Base-by-base conservation (phyloP, 2,888 invertebrate species). In the Autographa gamma region DNA sequence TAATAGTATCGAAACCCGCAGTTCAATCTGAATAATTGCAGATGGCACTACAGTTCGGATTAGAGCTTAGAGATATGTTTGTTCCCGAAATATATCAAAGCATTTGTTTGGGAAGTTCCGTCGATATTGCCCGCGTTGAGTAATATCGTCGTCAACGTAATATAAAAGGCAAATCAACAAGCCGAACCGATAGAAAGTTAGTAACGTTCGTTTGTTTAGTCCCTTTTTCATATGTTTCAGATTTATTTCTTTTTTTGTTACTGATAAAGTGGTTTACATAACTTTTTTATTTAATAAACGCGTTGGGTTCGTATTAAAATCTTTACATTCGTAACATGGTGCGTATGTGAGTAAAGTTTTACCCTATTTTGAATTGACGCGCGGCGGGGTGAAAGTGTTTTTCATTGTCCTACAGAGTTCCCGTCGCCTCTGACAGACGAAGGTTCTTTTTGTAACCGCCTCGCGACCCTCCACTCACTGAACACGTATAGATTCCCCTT, bases 21-120 rank as follows among this genome's bases (percentile, higher is more conserved):
- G 89, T 90, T 91, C 90, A 90, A 91, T 92, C 90, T 86, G 88
- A 88, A 90, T 93, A 91, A 94, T 93, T 91, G 89, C 90, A 88
- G 89, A 90, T 87, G 71, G 79, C 77, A 78, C 76, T 79, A 74
- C 68, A 61, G 60, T 75, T 69, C 71, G 69, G 70, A 48, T 63
- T 69, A 56, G 74, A 68, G 60, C 75, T 71, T 65, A 61, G 64
- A 74, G 60, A 74, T 75, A 76, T 66, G 71, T 73, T 73, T 73
- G 76, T 78, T 73, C 58, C 68, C 43, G 60, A 72, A 72, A 67
- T 76, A 69, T 66, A 69, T 74, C 68, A 60, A 66, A 69, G 66
- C 58, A 67, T 77, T 77, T 74, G 63, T 79, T 76, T 67, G 58
- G 76, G 66, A 76, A 71, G 62, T 68, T 69, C 69, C 61, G 68